Evolutionary conservation across 2,888 invertebrate genomes (phyloP), one percentile per base, ranked within the genome.

Genomic region (Tortrix viridana): DNA sequence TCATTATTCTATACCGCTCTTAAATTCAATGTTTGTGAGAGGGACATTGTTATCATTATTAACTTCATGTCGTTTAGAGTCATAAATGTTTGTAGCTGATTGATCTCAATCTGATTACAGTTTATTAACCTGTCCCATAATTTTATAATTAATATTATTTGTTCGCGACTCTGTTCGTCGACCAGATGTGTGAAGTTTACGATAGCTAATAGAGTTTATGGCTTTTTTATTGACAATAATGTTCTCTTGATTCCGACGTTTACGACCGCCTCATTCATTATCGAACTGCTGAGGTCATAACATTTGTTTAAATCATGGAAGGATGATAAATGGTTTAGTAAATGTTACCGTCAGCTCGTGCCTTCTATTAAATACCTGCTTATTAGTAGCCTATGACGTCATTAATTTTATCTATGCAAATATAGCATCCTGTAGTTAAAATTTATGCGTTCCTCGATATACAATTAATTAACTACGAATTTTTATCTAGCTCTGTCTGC

Each of bases 221-320:
- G 89, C 80, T 86, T 89, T 90, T 92, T 91, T 91, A 92, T 92
- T 92, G 91, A 90, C 89, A 86, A 88, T 90, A 89, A 91, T 92
- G 91, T 89, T 86, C 90, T 85, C 85, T 85, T 85, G 84, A 88
- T 83, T 88, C 84, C 81, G 75, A 72, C 90, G 88, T 89, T 91
- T 89, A 90, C 86, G 85, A 88, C 81, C 86, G 77, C 68, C 89
- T 89, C 90, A 84, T 91, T 91, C 89, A 89, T 90, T 90, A 92
- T 86, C 88, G 85, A 90, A 89, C 85, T 81, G 80, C 75, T 77
- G 82, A 87, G 91, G 89, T 89, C 89, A 85, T 79, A 87, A 85
- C 86, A 85, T 84, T 79, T 84, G 82, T 90, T n/a, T n/a, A 89
- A 90, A 92, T 90, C 88, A 89, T 87, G 82, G 74, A 78, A 77